Conservation (phyloP, 2,888 invertebrate genomes). For the Patella ulyssiponensis region DNA sequence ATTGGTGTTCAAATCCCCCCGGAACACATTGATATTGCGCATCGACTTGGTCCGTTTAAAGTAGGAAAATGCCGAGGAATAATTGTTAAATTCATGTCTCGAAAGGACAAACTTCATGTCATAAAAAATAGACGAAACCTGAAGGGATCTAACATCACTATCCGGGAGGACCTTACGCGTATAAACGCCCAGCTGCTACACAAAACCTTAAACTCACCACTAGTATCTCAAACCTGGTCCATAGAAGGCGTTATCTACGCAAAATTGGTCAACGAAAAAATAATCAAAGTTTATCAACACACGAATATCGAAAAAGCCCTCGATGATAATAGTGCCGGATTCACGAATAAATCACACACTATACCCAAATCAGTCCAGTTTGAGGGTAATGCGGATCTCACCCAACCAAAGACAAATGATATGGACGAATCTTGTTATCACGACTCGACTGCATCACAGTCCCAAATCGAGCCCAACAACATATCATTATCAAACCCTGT, state of each 20-base stretch:
- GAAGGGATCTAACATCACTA: neutral
- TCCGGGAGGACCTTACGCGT: neutral
- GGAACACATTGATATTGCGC: neutral
- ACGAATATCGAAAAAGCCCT: neutral
- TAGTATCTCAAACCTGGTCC: constrained; percentile 1
- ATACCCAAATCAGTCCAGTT: too few relatives aligned
- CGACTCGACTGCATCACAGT: too few relatives aligned
- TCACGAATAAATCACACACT: too few relatives aligned
- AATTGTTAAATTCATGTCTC: constrained; percentile 6
- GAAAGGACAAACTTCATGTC: neutral
- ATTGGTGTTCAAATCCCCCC: neutral
- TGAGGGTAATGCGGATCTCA: too few relatives aligned
- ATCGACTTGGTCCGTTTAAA: neutral
- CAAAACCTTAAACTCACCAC: neutral
- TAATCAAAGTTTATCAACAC: neutral
- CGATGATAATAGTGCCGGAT: neutral
- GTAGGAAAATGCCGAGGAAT: neutral
- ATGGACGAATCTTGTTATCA: too few relatives aligned
- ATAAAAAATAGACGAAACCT: neutral
- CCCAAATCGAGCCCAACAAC: too few relatives aligned
- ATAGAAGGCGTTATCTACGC: constrained; percentile 1
- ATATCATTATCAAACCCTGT: too few relatives aligned
- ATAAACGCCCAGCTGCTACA: neutral
- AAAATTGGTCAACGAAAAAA: neutral
- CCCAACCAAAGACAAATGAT: too few relatives aligned